A percentile compares a stretch with the other conserved stretches of the same genome.
Evolutionary conservation across 2,797 vertebrate genomes (phyloP).

Genomic region (Rhyacichthys aspro): DNA sequence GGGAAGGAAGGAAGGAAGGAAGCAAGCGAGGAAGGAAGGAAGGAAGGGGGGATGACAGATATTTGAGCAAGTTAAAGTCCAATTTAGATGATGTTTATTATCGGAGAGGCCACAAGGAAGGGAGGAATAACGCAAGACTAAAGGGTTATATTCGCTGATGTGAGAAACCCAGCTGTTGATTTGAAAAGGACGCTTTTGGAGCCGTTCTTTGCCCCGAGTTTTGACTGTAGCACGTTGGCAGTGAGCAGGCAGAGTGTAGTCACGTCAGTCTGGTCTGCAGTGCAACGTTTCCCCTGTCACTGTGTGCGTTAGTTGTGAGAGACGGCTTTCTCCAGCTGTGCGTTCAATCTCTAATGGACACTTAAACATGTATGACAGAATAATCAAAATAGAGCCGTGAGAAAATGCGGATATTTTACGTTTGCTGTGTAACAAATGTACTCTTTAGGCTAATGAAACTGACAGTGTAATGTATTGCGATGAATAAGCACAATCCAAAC

Average conservation of each 20-base stretch:
- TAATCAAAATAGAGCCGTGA: too few species aligned
- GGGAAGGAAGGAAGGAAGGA: conserved; percentile 55
- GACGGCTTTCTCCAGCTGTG: conserved; percentile 23
- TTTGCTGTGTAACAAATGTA: too few species aligned
- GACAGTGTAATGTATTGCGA: too few species aligned
- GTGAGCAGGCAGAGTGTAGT: conserved; percentile 66
- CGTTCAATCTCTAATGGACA: background rate
- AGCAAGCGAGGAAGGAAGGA: conserved; percentile 68
- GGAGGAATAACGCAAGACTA: conserved; percentile 8
- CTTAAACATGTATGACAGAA: background rate
- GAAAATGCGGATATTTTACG: too few species aligned
- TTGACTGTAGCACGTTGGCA: conserved; percentile 49
- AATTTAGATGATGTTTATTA: conserved; percentile 75
- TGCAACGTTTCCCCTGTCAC: conserved; percentile 67
- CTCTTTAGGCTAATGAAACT: too few species aligned
- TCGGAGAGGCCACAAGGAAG: conserved; percentile 31
- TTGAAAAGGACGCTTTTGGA: conserved; percentile 28
- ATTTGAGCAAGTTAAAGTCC: conserved; percentile 73
- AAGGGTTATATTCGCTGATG: conserved; percentile 20
- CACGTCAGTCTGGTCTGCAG: conserved; percentile 76
- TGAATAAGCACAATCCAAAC: background rate
- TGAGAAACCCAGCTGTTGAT: conserved; percentile 43
- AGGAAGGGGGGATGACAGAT: conserved; percentile 61
- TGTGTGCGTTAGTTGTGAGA: conserved; percentile 62
- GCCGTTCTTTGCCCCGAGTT: conserved; percentile 37